phyloP scores from a whole-genome alignment of 2,113 vertebrate genomes.

The Redunca redunca region DNA sequence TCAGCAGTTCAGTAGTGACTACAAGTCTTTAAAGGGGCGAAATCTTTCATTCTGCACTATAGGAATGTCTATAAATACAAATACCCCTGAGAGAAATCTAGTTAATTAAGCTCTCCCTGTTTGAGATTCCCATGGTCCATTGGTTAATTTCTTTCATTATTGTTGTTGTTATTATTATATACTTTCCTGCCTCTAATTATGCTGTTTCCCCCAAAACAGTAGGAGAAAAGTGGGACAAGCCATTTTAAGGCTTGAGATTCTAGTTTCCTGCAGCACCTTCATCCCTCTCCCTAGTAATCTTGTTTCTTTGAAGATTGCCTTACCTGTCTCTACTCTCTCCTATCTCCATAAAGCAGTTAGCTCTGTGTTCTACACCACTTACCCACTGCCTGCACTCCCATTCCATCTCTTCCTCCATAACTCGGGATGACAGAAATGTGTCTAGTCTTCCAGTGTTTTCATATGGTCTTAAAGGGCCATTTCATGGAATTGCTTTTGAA shows the following conservation, averaged over 20 bases:
- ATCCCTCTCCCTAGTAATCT: background rate
- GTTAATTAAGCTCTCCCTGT: background rate
- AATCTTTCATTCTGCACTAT: background rate
- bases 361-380: background rate
- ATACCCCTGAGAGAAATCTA: background rate
- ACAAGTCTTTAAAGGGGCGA: background rate
- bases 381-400: background rate
- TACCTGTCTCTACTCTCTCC: background rate
- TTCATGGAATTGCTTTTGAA: background rate
- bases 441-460: background rate
- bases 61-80: background rate
- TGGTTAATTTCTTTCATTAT: slow-evolving; percentile 29
- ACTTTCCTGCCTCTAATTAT: background rate
- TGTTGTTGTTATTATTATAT: background rate
- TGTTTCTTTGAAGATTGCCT: background rate
- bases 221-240: background rate
- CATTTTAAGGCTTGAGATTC: background rate
- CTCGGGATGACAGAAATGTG: background rate
- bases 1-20: background rate
- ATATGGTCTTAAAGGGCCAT: background rate
- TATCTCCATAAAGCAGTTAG: background rate
- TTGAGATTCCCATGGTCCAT: background rate
- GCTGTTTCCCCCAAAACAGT: background rate
- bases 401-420: background rate
- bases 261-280: background rate